A percentile compares a stretch with the other conserved stretches of the same genome.
These are phyloP conservation scores for Thryonomys swinderianus DNA, from an alignment of 2,113 vertebrate species.

Conservation along the genomic window DNA sequence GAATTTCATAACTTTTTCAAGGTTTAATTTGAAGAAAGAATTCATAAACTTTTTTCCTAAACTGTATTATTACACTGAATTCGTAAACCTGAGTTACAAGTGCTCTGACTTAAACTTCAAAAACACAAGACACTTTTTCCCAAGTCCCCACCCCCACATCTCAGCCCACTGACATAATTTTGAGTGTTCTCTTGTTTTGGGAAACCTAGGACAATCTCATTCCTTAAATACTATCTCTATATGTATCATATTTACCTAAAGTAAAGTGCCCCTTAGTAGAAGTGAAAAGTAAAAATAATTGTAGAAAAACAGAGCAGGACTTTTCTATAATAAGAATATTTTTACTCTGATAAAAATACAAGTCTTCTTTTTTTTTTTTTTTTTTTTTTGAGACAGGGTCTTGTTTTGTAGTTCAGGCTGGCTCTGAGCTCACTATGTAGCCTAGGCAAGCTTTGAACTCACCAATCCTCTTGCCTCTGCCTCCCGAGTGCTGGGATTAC, in stretches of 20 bases:
- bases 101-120: slow-evolving; percentile 40
- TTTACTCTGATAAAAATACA: slow-evolving; percentile 53
- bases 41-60: slow-evolving; percentile 5
- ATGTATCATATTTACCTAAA: slow-evolving; percentile 49
- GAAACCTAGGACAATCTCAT: background rate
- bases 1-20: slow-evolving; percentile 33
- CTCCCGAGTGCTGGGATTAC: too few relatives aligned
- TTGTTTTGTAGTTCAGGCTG: too few relatives aligned
- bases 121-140: slow-evolving; percentile 38
- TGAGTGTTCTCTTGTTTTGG: slow-evolving; percentile 38
- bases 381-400: too few relatives aligned
- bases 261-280: slow-evolving; percentile 27
- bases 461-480: too few relatives aligned
- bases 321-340: slow-evolving; percentile 37
- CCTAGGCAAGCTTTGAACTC: too few relatives aligned
- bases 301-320: slow-evolving; percentile 15
- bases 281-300: slow-evolving; percentile 42
- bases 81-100: slow-evolving; percentile 20
- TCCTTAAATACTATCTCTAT: slow-evolving; percentile 48
- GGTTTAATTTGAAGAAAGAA: slow-evolving; percentile 41
- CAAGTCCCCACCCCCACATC: background rate
- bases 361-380: too few relatives aligned
- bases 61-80: background rate
- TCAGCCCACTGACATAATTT: slow-evolving; percentile 11
- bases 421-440: too few relatives aligned